Conservation (phyloP, 2,113 vertebrate genomes). For the Antechinus flavipes region DNA sequence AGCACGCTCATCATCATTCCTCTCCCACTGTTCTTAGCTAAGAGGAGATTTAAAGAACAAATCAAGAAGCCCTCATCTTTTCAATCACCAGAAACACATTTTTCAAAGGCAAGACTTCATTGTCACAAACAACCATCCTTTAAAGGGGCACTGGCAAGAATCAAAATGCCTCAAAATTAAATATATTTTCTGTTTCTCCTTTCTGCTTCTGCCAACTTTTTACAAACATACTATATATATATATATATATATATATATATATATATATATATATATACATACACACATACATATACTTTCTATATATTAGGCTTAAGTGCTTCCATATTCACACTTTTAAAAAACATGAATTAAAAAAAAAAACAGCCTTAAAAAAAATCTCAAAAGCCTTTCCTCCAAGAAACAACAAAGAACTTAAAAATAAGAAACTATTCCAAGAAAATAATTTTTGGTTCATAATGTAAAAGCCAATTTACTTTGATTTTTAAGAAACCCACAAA, state of each 20-base stretch:
- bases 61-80: conserved; percentile 53
- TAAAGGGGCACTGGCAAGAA: conserved; percentile 62
- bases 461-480: neutral
- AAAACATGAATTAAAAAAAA: neutral
- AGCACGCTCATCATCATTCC: conserved; percentile 69
- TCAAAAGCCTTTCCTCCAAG: neutral
- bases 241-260: no score
- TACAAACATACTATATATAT: no score
- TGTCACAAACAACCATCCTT: conserved; percentile 40
- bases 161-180: conserved; percentile 46
- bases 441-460: conserved; percentile 24
- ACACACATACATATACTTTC: conserved; percentile 18
- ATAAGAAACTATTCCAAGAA: conserved; percentile 42
- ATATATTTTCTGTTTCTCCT: conserved; percentile 54
- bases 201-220: conserved; percentile 19
- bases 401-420: neutral
- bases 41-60: conserved; percentile 60
- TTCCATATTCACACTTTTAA: neutral
- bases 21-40: conserved; percentile 53
- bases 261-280: no score
- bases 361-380: neutral
- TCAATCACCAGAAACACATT: conserved; percentile 38
- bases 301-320: conserved; percentile 30
- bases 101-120: conserved; percentile 60
- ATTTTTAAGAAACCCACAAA: neutral